Base-by-base conservation (phyloP, 2,797 vertebrate species). In the Sternarchorhynchus goeldii region DNA sequence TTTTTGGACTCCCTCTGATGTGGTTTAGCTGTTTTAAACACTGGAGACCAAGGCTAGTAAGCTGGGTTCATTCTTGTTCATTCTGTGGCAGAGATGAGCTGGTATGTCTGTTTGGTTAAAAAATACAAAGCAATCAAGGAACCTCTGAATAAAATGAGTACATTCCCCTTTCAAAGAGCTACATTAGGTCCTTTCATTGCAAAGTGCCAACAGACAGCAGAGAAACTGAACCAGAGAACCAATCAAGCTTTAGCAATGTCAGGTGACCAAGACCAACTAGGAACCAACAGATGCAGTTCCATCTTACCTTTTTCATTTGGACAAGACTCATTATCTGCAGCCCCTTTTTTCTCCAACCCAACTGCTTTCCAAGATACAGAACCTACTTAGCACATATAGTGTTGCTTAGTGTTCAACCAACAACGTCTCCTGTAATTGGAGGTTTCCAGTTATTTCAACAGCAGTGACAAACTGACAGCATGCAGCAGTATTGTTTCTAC, bases 381-480 rank as follows among this genome's bases (percentile, higher is more conserved):
- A 67, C 67, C 63, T 79, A 55, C 41, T 74, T 36, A 79, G 56
- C 69, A 73, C 50, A 39, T 55, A 25, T 25, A 25, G 25, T 25
- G 25, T 1, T 25, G 25, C 25, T 25, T 25, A 68, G 16, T 53
- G 18, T 21, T n/a, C 18, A 7, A 53, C 53, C 55, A 66, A n/a
- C 6, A 25, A 6, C n/a, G 16, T 67, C 77, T 67, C 56, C 39
- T 73, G 55, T 77, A 68, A 55, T 73, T 62, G 60, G 57, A 50
- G 29, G 63, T 73, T 60, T 76, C 12, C 1, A 31, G 36, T 77
- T 72, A 73, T 62, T 72, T 53, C 74, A 81, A 67, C 39, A 77
- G 62, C 53, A 7, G 14, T 4, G 18, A 59, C 17, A 63, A 29
- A 16, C n/a, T 34, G 59, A 45, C 66, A 65, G 31, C 20, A 66